Conservation (phyloP, 2,113 vertebrate species). For the Chrysemys picta region DNA sequence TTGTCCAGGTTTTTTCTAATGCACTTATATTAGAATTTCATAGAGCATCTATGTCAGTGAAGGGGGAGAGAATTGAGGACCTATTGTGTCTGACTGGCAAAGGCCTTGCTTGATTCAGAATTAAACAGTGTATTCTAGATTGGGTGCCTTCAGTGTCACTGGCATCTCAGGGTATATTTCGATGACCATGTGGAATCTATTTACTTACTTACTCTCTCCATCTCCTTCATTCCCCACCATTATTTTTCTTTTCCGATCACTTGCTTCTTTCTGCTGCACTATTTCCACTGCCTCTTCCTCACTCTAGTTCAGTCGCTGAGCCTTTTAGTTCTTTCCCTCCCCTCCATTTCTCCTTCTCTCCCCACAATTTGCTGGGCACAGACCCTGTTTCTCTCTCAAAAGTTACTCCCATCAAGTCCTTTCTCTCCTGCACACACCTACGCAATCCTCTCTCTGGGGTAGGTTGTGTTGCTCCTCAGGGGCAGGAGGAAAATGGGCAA, state of each 20-base stretch:
- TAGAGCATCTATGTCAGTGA: slow-evolving; percentile 16
- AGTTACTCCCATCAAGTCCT: neutral
- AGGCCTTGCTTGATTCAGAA: neutral
- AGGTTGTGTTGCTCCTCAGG: neutral
- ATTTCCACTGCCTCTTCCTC: neutral
- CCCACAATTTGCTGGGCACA: neutral
- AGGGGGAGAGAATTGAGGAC: neutral
- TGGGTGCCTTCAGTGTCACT: neutral
- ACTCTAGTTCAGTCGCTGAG: neutral
- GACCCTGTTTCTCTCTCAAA: neutral
- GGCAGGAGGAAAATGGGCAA: neutral
- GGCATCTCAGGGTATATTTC: neutral
- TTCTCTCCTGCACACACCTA: neutral
- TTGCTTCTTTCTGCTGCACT: neutral
- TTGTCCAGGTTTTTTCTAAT: slow-evolving; percentile 42
- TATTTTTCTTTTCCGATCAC: neutral
- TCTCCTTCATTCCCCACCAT: neutral
- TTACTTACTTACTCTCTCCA: neutral
- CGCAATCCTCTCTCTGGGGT: neutral
- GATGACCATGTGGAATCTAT: neutral
- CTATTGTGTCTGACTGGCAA: neutral
- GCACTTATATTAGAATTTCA: slow-evolving; percentile 18
- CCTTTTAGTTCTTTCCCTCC: neutral
- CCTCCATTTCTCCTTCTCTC: neutral
- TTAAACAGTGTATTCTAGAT: neutral